Evolutionary conservation across 2,888 invertebrate species (phyloP).

Genomic region (Camptogramma bilineatum): DNA sequence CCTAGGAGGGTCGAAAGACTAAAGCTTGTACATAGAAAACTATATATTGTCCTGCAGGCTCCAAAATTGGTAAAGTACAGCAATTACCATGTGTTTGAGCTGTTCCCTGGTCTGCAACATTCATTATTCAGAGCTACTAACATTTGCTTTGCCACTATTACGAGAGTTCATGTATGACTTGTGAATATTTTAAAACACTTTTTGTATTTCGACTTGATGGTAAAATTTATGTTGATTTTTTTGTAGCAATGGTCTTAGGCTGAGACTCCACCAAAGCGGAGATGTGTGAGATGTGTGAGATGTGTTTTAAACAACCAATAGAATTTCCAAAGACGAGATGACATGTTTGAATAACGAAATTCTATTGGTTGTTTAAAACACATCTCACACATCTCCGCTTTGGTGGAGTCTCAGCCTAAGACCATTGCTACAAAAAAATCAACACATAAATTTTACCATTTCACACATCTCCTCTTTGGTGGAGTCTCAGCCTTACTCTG

Average conservation of each 20-base stretch:
- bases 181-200: constrained; percentile 11
- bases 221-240: neutral
- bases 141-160: constrained; percentile 10
- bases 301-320: too few species aligned
- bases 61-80: constrained; percentile 1
- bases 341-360: too few species aligned
- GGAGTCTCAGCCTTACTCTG: too few species aligned
- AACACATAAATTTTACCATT: too few species aligned
- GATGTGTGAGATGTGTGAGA: too few species aligned
- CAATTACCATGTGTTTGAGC: constrained; percentile 43
- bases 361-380: too few species aligned
- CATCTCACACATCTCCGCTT: too few species aligned
- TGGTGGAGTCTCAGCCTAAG: too few species aligned
- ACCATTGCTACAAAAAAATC: too few species aligned
- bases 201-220: neutral
- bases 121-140: constrained; percentile 40
- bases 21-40: neutral
- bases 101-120: constrained; percentile 27
- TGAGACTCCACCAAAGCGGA: too few species aligned
- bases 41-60: neutral
- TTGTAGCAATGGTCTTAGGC: neutral
- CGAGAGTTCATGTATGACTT: neutral
- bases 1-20: neutral
- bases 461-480: too few species aligned
- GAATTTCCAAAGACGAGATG: too few species aligned